Conservation (phyloP, 2,797 vertebrate genomes). For the Oreochromis grahami region DNA sequence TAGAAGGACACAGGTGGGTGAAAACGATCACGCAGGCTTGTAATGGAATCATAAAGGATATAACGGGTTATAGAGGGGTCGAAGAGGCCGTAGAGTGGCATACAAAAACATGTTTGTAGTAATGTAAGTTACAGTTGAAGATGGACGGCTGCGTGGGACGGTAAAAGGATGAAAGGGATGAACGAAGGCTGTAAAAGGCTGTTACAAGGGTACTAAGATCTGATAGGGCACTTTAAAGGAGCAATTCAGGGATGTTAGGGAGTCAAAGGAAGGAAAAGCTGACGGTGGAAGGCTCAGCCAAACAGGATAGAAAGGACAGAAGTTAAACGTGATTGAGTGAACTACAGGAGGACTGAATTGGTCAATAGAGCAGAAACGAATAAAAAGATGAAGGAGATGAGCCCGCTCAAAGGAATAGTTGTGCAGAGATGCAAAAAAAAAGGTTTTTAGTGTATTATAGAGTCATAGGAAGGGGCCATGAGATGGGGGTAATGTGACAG, state of each 20-base stretch:
- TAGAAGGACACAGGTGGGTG: neutral
- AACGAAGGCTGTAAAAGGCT: neutral
- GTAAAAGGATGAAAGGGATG: neutral
- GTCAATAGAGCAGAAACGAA: neutral
- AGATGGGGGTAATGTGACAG: neutral
- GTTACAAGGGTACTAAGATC: neutral
- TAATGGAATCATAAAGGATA: neutral
- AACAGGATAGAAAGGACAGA: neutral
- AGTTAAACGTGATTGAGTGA: neutral
- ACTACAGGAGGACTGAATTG: neutral
- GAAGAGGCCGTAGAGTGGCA: neutral
- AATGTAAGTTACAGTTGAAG: neutral
- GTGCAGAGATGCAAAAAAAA: neutral
- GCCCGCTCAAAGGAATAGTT: neutral
- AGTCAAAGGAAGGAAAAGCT: neutral
- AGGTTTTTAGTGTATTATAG: accelerated
- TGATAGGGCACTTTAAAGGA: neutral
- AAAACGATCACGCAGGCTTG: neutral
- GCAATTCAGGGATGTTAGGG: neutral
- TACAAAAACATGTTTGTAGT: neutral
- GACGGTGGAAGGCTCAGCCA: neutral
- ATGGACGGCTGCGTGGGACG: neutral
- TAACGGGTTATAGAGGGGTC: neutral
- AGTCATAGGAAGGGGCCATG: neutral
- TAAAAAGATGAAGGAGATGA: neutral